A percentile compares a stretch with the other conserved stretches of the same genome.
Evolutionary conservation across 2,888 invertebrate species (phyloP).

Genomic region (Therioaphis trifolii): DNA sequence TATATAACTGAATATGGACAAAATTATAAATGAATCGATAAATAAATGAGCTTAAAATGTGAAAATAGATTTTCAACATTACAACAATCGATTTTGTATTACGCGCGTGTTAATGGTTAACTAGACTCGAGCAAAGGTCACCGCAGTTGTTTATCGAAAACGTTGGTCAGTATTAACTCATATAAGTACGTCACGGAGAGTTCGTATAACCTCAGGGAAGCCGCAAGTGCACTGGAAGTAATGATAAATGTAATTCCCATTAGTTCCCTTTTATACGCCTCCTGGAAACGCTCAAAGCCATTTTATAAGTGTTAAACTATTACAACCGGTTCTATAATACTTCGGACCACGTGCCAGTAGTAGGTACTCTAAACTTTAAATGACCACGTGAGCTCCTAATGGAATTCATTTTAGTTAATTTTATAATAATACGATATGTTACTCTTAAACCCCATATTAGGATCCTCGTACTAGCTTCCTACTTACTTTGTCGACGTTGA

Average conservation of each 20-base stretch:
- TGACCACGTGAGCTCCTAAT: background rate
- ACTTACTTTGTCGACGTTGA: no score
- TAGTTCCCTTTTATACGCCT: background rate
- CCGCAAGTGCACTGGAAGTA: background rate
- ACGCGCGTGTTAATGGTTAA: background rate
- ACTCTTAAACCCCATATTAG: background rate
- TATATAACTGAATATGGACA: background rate
- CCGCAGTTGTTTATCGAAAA: background rate
- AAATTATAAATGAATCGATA: background rate
- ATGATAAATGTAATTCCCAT: constrained; percentile 49
- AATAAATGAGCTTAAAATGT: background rate
- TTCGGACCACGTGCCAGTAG: constrained; percentile 20
- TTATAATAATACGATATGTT: background rate
- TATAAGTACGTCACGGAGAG: constrained; percentile 22
- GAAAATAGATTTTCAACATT: background rate
- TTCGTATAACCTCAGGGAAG: constrained; percentile 27
- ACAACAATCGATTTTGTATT: constrained; percentile 20
- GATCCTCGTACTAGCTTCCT: background rate
- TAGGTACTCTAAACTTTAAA: constrained; percentile 25
- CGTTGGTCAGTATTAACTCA: constrained; percentile 10
- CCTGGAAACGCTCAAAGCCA: constrained; percentile 15
- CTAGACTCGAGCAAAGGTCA: constrained; percentile 35
- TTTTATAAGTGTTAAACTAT: constrained; percentile 25
- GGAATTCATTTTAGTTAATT: background rate
- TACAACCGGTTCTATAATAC: constrained; percentile 40